phyloP scores from a whole-genome alignment of 2,113 vertebrate species.

The Porphyrio hochstetteri region DNA sequence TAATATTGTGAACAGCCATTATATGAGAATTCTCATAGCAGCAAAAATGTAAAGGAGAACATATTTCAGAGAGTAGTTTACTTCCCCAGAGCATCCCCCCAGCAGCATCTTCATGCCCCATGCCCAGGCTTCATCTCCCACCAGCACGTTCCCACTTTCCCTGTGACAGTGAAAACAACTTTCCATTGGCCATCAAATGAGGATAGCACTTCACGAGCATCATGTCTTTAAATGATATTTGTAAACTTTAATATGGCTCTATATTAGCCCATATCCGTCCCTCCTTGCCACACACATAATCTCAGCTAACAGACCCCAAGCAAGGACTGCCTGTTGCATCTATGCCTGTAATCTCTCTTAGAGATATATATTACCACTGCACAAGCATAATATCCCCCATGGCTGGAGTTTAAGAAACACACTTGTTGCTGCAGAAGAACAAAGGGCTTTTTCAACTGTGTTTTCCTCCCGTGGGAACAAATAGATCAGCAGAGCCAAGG shows the following conservation, averaged over 20 bases:
- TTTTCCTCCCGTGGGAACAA: neutral
- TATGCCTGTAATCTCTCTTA: neutral
- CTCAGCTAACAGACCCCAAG: neutral
- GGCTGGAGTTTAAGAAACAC: neutral
- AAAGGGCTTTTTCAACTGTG: neutral
- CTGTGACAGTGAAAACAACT: neutral
- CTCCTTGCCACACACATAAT: neutral
- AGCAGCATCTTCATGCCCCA: neutral
- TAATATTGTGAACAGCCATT: accelerated
- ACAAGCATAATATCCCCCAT: neutral
- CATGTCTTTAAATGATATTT: neutral
- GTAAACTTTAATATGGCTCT: neutral
- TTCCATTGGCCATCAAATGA: neutral
- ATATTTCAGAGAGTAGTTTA: neutral
- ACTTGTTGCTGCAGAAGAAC: neutral
- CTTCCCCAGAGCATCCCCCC: neutral
- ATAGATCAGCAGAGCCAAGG: neutral
- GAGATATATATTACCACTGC: neutral
- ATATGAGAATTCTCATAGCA: neutral
- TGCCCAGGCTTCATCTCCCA: neutral
- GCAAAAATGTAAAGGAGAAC: neutral
- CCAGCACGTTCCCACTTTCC: accelerated
- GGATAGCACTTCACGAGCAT: accelerated
- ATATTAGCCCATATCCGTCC: neutral
- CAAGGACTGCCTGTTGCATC: neutral